Conservation (phyloP, 2,888 invertebrate genomes). For the Beris chalybata region DNA sequence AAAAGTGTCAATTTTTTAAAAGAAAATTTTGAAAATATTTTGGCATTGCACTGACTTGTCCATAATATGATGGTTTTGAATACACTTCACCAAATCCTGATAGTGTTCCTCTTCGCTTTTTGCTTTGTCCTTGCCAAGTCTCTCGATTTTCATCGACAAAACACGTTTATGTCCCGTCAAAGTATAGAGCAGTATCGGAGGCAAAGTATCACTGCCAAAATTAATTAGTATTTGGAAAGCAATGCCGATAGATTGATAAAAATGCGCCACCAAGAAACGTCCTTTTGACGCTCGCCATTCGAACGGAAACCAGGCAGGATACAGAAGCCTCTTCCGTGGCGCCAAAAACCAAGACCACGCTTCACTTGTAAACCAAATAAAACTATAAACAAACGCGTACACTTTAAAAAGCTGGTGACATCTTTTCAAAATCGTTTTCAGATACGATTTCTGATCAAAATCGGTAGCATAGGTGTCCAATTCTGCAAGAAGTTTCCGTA, state of each 20-base stretch:
- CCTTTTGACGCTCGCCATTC: slow-evolving; percentile 43
- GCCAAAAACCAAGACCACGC: slow-evolving; percentile 42
- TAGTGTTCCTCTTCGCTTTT: slow-evolving; percentile 38
- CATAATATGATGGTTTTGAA: slow-evolving; percentile 47
- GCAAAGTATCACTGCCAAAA: slow-evolving; percentile 51
- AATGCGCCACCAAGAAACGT: slow-evolving; percentile 43
- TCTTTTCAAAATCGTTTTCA: slow-evolving; percentile 42
- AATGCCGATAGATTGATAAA: slow-evolving; percentile 46
- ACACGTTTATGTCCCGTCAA: slow-evolving; percentile 49
- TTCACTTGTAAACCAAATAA: slow-evolving; percentile 46
- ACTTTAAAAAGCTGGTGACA: slow-evolving; percentile 44
- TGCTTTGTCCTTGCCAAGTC: slow-evolving; percentile 42
- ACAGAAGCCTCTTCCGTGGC: slow-evolving; percentile 43
- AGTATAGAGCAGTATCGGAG: slow-evolving; percentile 48
- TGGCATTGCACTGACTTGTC: slow-evolving; percentile 38
- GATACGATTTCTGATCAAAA: slow-evolving; percentile 41
- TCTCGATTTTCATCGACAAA: slow-evolving; percentile 45
- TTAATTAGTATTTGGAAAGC: slow-evolving; percentile 41
- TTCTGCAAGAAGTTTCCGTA: slow-evolving; percentile 42
- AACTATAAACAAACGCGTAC: slow-evolving; percentile 45
- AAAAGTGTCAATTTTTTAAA: background rate
- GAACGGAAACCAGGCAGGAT: slow-evolving; percentile 51
- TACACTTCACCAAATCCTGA: slow-evolving; percentile 44
- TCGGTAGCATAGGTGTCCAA: slow-evolving; percentile 43
- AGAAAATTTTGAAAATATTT: no score